Evolutionary conservation across 2,888 invertebrate genomes (phyloP).

Genomic region (Campoplex nolae): DNA sequence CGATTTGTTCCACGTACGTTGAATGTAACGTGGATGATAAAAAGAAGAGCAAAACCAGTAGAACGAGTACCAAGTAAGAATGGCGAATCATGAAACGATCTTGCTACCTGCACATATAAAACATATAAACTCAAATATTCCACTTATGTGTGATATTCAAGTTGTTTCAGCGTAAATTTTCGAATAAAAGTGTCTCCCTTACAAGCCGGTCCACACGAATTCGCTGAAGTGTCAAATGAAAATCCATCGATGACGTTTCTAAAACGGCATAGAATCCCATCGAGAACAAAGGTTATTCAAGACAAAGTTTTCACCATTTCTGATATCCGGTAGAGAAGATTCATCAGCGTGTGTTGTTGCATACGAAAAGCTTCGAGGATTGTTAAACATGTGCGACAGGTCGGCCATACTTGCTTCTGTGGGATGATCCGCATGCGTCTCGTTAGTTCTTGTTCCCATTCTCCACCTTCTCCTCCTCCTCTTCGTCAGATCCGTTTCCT

Average conservation of each 20-base stretch:
- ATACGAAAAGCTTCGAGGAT: constrained; percentile 7
- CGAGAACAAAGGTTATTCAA: background rate
- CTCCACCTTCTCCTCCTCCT: constrained; percentile 13
- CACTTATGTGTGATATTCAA: background rate
- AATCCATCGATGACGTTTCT: constrained; percentile 52
- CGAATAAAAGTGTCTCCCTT: background rate
- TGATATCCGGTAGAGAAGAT: constrained; percentile 47
- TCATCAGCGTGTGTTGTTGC: constrained; percentile 32
- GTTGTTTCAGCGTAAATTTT: constrained; percentile 66
- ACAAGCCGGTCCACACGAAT: constrained; percentile 79
- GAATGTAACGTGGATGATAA: constrained; percentile 17
- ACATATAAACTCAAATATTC: background rate
- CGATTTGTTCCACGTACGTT: constrained; percentile 53
- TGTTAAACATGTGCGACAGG: constrained; percentile 49
- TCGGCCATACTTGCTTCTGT: constrained; percentile 50
- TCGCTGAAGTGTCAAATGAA: constrained; percentile 74
- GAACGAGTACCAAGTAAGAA: constrained; percentile 33
- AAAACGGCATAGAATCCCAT: constrained; percentile 35
- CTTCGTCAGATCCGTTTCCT: constrained; percentile 79
- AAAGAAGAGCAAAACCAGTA: constrained; percentile 44
- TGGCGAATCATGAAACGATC: constrained; percentile 65
- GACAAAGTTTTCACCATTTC: constrained; percentile 41
- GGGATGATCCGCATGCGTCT: constrained; percentile 68
- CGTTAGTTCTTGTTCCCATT: constrained; percentile 40
- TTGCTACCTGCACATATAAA: constrained; percentile 17